These are phyloP conservation scores for Phacellophora camtschatica DNA, from an alignment of 30 jellyfish, hydroid and myxozoan species.

Conservation along the genomic window DNA sequence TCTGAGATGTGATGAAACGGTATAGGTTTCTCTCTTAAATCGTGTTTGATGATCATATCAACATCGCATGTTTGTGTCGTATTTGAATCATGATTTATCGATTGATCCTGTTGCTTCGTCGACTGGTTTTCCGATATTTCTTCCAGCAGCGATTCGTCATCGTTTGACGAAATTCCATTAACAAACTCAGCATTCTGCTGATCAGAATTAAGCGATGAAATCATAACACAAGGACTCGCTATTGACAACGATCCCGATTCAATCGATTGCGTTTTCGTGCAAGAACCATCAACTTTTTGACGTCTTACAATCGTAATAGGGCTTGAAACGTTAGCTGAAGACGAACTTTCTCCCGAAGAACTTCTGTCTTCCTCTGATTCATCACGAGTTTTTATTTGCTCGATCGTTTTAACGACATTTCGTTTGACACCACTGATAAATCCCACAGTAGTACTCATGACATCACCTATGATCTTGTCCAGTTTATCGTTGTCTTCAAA, in stretches of 20 bases:
- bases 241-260: background rate
- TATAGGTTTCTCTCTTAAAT: slow-evolving; percentile 50
- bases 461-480: slow-evolving; percentile 88
- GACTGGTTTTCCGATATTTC: slow-evolving; percentile 7
- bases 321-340: slow-evolving; percentile 42
- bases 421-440: slow-evolving; percentile 85
- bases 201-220: slow-evolving; percentile 16
- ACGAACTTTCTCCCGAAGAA: slow-evolving; percentile 46
- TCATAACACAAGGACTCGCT: slow-evolving; percentile 49
- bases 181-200: background rate
- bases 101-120: slow-evolving; percentile 4
- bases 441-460: slow-evolving; percentile 79
- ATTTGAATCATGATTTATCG: background rate
- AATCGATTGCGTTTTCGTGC: background rate
- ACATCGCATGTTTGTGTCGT: slow-evolving; percentile 8
- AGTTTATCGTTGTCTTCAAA: slow-evolving; percentile 89
- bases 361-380: slow-evolving; percentile 84
- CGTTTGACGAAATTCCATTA: background rate
- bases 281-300: background rate
- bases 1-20: slow-evolving; percentile 82
- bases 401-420: slow-evolving; percentile 80
- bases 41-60: slow-evolving; percentile 60
- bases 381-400: slow-evolving; percentile 78
- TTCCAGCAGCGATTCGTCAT: background rate
- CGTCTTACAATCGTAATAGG: slow-evolving; percentile 32